Percentiles rank a stretch among this genome's conserved stretches.
phyloP scores from a whole-genome alignment of 2,797 vertebrate species.

The Gallirallus australis region DNA sequence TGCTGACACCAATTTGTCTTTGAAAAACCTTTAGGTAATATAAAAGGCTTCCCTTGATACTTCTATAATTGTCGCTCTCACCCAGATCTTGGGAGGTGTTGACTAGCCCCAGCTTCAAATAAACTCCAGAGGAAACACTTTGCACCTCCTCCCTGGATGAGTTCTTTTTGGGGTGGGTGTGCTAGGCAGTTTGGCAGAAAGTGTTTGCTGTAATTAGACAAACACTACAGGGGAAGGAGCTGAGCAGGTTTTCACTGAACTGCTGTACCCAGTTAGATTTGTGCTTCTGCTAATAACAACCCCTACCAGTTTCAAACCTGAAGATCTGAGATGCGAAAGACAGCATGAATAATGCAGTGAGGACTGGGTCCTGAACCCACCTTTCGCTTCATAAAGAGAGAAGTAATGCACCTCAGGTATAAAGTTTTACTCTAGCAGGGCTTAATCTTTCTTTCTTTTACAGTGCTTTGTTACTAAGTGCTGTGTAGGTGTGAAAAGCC shows the following conservation, averaged over 20 bases:
- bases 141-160: not conserved
- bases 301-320: constrained; percentile 20
- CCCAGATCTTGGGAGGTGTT: not conserved
- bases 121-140: not conserved
- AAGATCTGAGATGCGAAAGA: constrained; percentile 62
- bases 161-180: not conserved
- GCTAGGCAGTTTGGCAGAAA: not conserved
- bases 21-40: constrained; percentile 34
- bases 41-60: constrained; percentile 20
- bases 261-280: not conserved
- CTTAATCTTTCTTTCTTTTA: constrained; percentile 68
- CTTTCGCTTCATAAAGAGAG: constrained; percentile 62
- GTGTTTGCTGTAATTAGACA: constrained; percentile 47
- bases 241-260: constrained; percentile 18
- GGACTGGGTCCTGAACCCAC: constrained; percentile 67
- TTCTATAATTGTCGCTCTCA: constrained; percentile 33
- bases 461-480: constrained; percentile 74
- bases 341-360: constrained; percentile 78
- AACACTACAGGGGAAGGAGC: not conserved
- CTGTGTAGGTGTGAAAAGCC: constrained; percentile 80
- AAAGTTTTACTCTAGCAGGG: constrained; percentile 73
- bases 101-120: not conserved
- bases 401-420: constrained; percentile 67
- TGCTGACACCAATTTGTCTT: constrained; percentile 42
- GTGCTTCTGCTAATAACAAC: constrained; percentile 31